Evolutionary conservation across 1,140 invertebrate genomes (phyloP).

Genomic region (Neodiprion fabricii): DNA sequence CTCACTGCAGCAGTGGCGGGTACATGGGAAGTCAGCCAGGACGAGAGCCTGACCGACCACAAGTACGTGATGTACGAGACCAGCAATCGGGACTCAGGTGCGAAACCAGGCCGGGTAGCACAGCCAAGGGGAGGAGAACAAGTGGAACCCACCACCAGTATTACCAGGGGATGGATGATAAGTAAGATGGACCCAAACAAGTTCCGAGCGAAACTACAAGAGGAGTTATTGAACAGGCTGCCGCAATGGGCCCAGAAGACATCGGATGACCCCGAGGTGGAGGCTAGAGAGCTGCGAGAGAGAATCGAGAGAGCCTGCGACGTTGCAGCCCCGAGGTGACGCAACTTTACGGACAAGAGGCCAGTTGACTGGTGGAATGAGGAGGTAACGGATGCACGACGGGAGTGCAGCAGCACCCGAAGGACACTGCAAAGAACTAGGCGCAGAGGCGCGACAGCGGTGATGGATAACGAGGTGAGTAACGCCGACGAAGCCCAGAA

Average conservation of each 20-base stretch:
- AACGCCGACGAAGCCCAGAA: background rate
- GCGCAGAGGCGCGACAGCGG: background rate
- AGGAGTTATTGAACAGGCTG: too few species aligned
- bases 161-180: background rate
- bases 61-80: background rate
- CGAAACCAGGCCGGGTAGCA: too few species aligned
- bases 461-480: background rate
- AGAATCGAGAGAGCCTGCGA: background rate
- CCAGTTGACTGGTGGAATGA: background rate
- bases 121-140: background rate
- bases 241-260: too few species aligned
- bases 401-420: background rate
- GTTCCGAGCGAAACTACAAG: too few species aligned
- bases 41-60: background rate
- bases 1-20: background rate
- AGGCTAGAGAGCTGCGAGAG: too few species aligned
- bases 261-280: too few species aligned
- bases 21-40: background rate
- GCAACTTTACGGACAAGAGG: background rate
- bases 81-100: background rate
- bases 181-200: too few species aligned
- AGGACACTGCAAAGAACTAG: background rate
- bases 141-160: background rate
- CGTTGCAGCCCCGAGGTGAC: background rate
- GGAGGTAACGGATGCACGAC: background rate